Base-by-base conservation (phyloP, 2,113 vertebrate species). In the Ardeotis arabs region DNA sequence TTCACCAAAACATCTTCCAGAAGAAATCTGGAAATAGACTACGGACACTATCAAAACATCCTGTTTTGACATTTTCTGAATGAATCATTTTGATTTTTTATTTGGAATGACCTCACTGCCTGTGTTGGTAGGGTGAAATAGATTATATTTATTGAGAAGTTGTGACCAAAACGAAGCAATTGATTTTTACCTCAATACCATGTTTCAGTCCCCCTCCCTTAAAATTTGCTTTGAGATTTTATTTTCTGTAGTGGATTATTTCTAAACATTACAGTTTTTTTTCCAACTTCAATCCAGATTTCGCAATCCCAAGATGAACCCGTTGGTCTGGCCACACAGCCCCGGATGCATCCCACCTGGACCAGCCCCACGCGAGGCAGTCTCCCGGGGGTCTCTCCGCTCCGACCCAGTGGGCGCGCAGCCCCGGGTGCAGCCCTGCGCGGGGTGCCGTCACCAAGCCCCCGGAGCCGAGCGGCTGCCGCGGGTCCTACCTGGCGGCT, bases 21-120 rank as follows among this genome's bases (percentile, higher is more conserved):
- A 93, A 94, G 78, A 84, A 50, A 89, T 93, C 91, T 96, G 93
- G 96, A 93, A 94, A 82, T 28, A 85, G 91, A 31, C 63, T 14
- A 49, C 70, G 44, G 17, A 84, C 75, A 52, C 67, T 69, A 85
- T 83, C 87, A 94, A 94, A 94, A 96, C 96, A 96, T 96, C 96
- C 95, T 96, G 96, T 94, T 96, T 95, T 94, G 95, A 96, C 92
- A 90, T 95, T 90, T 96, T 96, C 90, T 92, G 95, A 96, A 96
- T 96, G 90, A 97, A 96, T 94, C 92, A 95, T 78, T 95, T 84
- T 52, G 92, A 80, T 59, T 90, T 93, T 84, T 80, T 21, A 7
- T 47, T 95, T 39, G 66, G 50, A 87, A 78, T 90, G 78, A 89
- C 93, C 74, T 93, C n/a, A n/a, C 33, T 64, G 81, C 52, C 68